phyloP scores from a whole-genome alignment of 2,888 invertebrate genomes.

The Noctua comes region DNA sequence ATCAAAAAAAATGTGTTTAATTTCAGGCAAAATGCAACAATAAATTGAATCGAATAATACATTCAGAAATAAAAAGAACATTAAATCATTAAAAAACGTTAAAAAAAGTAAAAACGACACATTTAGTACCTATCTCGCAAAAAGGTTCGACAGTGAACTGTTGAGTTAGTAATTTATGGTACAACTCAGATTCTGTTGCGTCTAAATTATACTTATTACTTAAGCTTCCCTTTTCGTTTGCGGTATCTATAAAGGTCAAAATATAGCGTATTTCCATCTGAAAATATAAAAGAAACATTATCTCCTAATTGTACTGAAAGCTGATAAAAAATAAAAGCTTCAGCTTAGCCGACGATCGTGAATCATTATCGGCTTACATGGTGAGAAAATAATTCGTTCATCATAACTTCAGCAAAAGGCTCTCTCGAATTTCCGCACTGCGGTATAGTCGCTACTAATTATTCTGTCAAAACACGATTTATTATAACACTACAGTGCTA shows the following conservation, averaged over 20 bases:
- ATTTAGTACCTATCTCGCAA: background rate
- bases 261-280: background rate
- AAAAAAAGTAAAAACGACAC: no score
- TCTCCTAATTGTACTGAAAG: slow-evolving; percentile 22
- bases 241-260: background rate
- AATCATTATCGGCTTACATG: background rate
- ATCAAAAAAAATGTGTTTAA: no score
- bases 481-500: slow-evolving; percentile 17
- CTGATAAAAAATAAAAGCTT: background rate
- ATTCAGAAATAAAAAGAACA: no score
- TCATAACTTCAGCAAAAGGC: background rate
- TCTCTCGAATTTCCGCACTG: slow-evolving; percentile 24
- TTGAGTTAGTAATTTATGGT: background rate
- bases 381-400: slow-evolving; percentile 15
- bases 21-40: no score
- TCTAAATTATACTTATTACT: background rate
- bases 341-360: background rate
- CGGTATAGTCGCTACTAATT: slow-evolving; percentile 36
- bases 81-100: no score
- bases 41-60: no score
- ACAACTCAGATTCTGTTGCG: background rate
- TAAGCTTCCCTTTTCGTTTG: background rate
- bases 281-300: background rate
- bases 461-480: slow-evolving; percentile 41
- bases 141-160: background rate